phyloP scores from a whole-genome alignment of 2,797 vertebrate species.

The Cirrhinus mrigala region DNA sequence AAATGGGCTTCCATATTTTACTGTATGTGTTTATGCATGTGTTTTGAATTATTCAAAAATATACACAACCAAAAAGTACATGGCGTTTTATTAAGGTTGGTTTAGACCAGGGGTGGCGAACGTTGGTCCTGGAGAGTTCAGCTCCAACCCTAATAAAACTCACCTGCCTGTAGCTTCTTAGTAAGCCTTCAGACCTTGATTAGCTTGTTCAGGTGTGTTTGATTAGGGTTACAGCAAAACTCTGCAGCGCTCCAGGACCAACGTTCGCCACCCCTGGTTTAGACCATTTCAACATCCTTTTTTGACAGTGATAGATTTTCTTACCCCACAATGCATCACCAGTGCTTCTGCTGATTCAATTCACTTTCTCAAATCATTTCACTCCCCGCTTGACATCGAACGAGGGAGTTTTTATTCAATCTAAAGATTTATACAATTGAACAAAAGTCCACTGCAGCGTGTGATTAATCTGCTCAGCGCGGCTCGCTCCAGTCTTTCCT shows the following conservation, averaged over 20 bases:
- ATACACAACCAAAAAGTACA: neutral
- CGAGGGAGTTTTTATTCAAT: neutral
- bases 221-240: too few relatives aligned
- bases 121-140: too few relatives aligned
- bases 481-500: neutral
- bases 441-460: neutral
- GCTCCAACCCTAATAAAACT: too few relatives aligned
- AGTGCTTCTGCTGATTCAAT: neutral
- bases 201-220: too few relatives aligned
- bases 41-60: neutral
- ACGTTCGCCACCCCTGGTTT: too few relatives aligned
- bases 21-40: neutral
- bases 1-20: neutral
- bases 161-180: too few relatives aligned
- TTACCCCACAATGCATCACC: neutral
- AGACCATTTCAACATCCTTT: neutral
- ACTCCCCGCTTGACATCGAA: neutral
- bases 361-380: neutral
- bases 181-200: too few relatives aligned
- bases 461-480: constrained; percentile 1
- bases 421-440: constrained; percentile 5
- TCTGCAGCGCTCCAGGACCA: too few relatives aligned
- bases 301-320: neutral
- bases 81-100: neutral
- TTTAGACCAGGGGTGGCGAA: too few relatives aligned